Conservation (phyloP, 1,140 invertebrate species). For the Hypsibius dujardini region DNA sequence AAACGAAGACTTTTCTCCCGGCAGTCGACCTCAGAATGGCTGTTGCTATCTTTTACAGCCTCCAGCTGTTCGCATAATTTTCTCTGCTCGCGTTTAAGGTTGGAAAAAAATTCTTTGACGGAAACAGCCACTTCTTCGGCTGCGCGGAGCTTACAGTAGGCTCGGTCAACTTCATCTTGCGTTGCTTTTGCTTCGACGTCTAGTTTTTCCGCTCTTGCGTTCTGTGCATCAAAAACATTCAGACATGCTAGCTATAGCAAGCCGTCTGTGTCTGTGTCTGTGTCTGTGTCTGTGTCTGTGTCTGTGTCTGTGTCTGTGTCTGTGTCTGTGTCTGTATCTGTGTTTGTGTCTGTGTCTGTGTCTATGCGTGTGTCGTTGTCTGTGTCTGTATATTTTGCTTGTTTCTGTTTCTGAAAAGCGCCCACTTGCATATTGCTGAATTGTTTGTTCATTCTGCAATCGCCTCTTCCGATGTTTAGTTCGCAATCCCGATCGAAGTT, state of each 20-base stretch:
- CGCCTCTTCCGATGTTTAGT: not conserved
- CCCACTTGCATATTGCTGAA: not conserved
- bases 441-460: not conserved
- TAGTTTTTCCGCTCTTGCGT: not conserved
- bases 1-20: not conserved
- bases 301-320: too few relatives aligned
- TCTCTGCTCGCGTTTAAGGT: not conserved
- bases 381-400: not conserved
- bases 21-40: not conserved
- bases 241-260: not conserved
- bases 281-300: too few relatives aligned
- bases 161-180: not conserved
- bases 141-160: constrained; percentile 1
- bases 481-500: not conserved
- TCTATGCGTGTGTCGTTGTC: not conserved
- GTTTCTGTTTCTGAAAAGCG: not conserved
- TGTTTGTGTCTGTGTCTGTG: not conserved
- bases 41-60: not conserved
- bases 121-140: not conserved
- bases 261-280: not conserved
- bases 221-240: not conserved
- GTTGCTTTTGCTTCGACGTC: not conserved
- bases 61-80: not conserved
- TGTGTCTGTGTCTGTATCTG: too few relatives aligned
- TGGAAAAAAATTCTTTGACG: not conserved